Conservation (phyloP, 2,113 vertebrate species). For the Camelus dromedarius region DNA sequence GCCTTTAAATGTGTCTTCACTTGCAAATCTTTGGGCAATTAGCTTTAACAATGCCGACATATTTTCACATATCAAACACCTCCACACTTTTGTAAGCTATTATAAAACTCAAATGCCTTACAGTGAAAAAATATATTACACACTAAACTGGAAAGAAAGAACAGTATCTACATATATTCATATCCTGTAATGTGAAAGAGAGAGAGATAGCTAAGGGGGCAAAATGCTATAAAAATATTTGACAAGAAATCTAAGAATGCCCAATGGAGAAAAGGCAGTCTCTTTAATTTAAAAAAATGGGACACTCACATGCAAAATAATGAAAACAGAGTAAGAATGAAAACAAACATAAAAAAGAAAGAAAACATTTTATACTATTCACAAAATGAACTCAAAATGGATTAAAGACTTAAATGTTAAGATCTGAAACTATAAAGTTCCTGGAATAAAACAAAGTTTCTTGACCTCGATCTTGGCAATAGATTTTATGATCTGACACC, state of each 20-base stretch:
- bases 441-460: not conserved
- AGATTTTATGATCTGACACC: not conserved
- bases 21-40: conserved; percentile 84
- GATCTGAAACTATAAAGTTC: not conserved
- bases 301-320: not conserved
- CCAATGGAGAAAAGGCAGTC: not conserved
- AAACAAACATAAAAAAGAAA: not conserved
- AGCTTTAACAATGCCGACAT: conserved; percentile 80
- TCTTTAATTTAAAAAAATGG: not conserved
- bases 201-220: not conserved
- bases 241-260: not conserved
- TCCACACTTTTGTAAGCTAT: conserved; percentile 66
- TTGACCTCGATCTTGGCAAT: not conserved
- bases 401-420: not conserved
- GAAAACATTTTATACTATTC: not conserved
- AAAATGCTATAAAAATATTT: not conserved
- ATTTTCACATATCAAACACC: conserved; percentile 73
- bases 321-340: not conserved
- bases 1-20: conserved; percentile 76
- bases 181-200: not conserved
- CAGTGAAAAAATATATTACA: conserved; percentile 28
- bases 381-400: not conserved
- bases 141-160: conserved; percentile 15
- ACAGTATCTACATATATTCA: not conserved
- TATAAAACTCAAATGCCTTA: conserved; percentile 68